Evolutionary conservation across 2,113 vertebrate genomes (phyloP).

Genomic region (Hyperopisus bebe): DNA sequence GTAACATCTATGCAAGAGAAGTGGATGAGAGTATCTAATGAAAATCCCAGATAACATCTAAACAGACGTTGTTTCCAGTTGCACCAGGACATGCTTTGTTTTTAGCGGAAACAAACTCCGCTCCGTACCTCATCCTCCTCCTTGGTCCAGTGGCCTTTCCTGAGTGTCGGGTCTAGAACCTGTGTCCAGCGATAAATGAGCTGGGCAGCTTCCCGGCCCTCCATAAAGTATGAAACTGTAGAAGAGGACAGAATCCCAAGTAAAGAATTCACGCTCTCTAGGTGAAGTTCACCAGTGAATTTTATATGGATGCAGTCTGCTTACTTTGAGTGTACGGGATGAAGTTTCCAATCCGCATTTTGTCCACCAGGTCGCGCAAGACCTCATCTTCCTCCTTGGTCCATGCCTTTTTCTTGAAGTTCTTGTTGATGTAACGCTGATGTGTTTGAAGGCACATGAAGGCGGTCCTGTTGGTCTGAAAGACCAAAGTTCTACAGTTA

Average conservation of each 20-base stretch:
- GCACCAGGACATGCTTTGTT: neutral
- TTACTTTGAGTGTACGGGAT: conserved; percentile 86
- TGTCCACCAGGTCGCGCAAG: conserved; percentile 73
- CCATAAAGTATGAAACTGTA: conserved; percentile 93
- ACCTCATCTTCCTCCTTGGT: conserved; percentile 67
- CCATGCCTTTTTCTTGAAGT: conserved; percentile 67
- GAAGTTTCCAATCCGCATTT: conserved; percentile 86
- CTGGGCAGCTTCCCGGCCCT: conserved; percentile 77
- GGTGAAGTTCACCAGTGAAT: neutral
- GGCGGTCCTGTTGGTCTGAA: conserved; percentile 75
- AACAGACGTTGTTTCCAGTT: neutral
- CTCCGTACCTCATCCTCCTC: conserved; percentile 75
- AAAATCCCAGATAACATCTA: neutral
- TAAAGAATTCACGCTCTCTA: neutral
- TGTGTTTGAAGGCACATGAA: conserved; percentile 89
- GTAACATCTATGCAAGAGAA: conserved; percentile 61
- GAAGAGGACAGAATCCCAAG: neutral
- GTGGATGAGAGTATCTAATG: neutral
- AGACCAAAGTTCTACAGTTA: neutral
- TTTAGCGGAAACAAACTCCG: neutral
- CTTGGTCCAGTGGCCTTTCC: conserved; percentile 73
- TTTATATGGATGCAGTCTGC: neutral
- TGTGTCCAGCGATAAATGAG: conserved; percentile 83
- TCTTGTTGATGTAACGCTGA: conserved; percentile 68
- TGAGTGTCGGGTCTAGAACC: conserved; percentile 75